These are phyloP conservation scores for Heliconius erato DNA, from an alignment of 2,888 invertebrate species.

Conservation along the genomic window DNA sequence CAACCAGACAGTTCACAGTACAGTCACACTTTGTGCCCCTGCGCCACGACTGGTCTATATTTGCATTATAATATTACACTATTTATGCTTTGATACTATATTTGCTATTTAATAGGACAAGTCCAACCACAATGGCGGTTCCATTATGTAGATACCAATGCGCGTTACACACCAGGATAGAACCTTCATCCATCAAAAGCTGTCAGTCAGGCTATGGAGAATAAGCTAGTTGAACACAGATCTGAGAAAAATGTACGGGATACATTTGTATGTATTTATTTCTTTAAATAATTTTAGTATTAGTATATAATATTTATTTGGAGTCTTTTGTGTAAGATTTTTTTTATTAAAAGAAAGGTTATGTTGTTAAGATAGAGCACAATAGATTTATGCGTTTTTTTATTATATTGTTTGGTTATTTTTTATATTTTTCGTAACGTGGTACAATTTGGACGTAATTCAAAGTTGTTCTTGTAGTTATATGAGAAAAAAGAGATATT, in stretches of 20 bases:
- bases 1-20: too few species aligned
- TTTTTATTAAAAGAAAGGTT: not conserved
- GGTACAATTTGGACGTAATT: too few species aligned
- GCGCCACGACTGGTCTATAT: not conserved
- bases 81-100: not conserved
- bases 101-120: not conserved
- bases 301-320: not conserved
- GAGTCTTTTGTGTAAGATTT: not conserved
- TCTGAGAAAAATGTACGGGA: not conserved
- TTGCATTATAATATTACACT: not conserved
- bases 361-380: too few species aligned
- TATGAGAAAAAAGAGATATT: too few species aligned
- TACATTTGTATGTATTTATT: not conserved
- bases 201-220: slow-evolving; percentile 16
- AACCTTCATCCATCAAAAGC: slow-evolving; percentile 28
- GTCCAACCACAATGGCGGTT: slow-evolving; percentile 10
- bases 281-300: not conserved
- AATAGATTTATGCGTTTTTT: too few species aligned
- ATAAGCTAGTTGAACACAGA: slow-evolving; percentile 8
- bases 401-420: too few species aligned
- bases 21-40: too few species aligned
- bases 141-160: slow-evolving; percentile 25
- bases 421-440: too few species aligned
- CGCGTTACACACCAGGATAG: slow-evolving; percentile 2
- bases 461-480: too few species aligned